These are phyloP conservation scores for Drosophila maculinotata DNA, from an alignment of 2,888 invertebrate species.

Conservation along the genomic window DNA sequence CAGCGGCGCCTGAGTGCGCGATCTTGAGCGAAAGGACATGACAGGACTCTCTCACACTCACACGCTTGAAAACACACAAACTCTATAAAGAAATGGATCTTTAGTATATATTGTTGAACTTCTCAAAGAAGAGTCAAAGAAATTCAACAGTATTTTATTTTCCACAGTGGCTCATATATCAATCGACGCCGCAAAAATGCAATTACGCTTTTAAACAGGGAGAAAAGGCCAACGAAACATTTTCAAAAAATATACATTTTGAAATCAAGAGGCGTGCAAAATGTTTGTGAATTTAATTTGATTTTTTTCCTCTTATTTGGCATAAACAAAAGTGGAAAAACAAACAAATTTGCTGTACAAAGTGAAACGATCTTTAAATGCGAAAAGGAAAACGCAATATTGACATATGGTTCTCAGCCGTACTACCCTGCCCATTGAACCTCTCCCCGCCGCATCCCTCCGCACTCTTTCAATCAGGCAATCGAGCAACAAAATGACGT, in stretches of 20 bases:
- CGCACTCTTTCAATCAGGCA: constrained; percentile 6
- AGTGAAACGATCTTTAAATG: constrained; percentile 44
- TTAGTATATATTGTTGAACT: constrained; percentile 7
- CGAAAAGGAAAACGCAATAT: constrained; percentile 69
- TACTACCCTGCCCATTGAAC: background rate
- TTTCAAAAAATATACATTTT: constrained; percentile 29
- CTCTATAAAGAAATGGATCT: constrained; percentile 21
- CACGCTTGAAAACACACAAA: background rate
- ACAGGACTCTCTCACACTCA: constrained; percentile 4
- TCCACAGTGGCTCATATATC: constrained; percentile 32
- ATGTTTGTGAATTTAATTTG: constrained; percentile 54
- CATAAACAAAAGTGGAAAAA: constrained; percentile 73
- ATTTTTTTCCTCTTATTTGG: constrained; percentile 40
- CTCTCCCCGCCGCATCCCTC: background rate
- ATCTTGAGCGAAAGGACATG: constrained; percentile 85
- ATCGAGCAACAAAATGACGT: constrained; percentile 68
- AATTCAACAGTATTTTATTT: constrained; percentile 1
- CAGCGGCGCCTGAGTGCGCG: constrained; percentile 84
- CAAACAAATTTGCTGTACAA: constrained; percentile 59
- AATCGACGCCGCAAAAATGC: constrained; percentile 39
- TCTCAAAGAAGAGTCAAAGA: too few species aligned
- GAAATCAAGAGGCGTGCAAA: constrained; percentile 27
- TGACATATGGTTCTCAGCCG: constrained; percentile 68
- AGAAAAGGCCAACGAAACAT: background rate
- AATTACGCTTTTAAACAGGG: constrained; percentile 38